Evolutionary conservation across 2,888 invertebrate genomes (phyloP), one percentile per base, ranked within the genome.

Genomic region (Macrostomum cliftonense): DNA sequence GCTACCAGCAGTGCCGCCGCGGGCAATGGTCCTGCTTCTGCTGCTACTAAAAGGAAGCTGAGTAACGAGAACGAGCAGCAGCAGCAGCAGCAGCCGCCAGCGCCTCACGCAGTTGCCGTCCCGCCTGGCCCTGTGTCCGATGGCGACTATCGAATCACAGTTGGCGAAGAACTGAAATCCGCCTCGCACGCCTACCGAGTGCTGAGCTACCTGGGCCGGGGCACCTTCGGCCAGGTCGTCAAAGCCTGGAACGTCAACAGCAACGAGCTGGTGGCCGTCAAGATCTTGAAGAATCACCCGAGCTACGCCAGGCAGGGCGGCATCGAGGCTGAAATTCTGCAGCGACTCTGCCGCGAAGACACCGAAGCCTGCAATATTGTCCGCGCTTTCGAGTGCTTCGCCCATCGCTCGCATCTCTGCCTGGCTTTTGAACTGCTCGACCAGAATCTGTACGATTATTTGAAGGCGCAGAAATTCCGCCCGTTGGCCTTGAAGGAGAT

Each of bases 201-300:
- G 66, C 77, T 95, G 72, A 95, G 97, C 76, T 99, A 97, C 75
- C 79, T 99, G 67, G 97, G 97, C 60, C 82, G 97, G 61, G 97
- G 97, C 64, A 97, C 95, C 59, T 97, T 97, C 75, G 95, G 95
- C 57, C 79, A 81, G 72, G 97, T 99, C 67, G 97, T 97, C 68
- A 99, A 99, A 76, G 99, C 97, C 74, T 97, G 97, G 95, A 97
- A 99, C 75, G 93, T 95, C 71, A 95, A 95, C 71, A 97, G 95
- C 63, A 97, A 91, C 71, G 95, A 99, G 74, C 95, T 99, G 68
- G 95, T 97, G 64, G 97, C 97, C 69, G 97, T 99, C 72, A 99
- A 99, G 77, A 99, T 99, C 71, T 77, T 99, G 53, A 99, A 99
- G 76, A 99, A 99, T 76, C 97, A 99, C 76, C 97, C 97, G 58